These are phyloP conservation scores for Caerostris extrusa DNA, from an alignment of 1,140 invertebrate genomes.

Conservation along the genomic window DNA sequence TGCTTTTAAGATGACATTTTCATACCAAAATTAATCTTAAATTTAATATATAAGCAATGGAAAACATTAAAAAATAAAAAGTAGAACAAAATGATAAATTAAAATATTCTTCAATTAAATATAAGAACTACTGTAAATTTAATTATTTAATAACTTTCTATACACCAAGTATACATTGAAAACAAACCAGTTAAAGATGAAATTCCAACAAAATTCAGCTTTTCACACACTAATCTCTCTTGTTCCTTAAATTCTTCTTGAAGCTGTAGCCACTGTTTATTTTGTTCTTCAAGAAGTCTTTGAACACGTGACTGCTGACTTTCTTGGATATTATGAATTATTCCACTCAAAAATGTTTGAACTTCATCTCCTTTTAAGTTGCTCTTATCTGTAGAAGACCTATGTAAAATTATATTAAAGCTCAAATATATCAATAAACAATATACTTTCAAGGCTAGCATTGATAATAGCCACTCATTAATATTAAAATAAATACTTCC, in stretches of 20 bases:
- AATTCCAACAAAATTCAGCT: constrained; percentile 11
- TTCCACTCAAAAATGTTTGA: neutral
- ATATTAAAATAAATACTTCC: no score
- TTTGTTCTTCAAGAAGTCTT: constrained; percentile 54
- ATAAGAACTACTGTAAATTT: neutral
- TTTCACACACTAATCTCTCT: constrained; percentile 36
- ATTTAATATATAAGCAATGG: no score
- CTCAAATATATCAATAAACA: neutral
- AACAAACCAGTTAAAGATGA: neutral
- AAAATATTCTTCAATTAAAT: neutral
- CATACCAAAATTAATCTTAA: no score
- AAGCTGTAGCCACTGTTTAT: constrained; percentile 43
- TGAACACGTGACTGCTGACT: constrained; percentile 11
- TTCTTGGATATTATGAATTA: constrained; percentile 34
- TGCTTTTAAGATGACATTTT: no score
- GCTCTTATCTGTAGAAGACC: neutral
- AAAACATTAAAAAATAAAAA: neutral
- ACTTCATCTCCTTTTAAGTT: neutral
- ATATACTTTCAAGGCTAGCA: no score
- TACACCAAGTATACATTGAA: neutral
- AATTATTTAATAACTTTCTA: neutral
- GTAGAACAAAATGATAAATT: neutral
- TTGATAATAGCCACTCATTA: no score
- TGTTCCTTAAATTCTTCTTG: constrained; percentile 63
- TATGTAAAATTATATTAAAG: neutral